Evolutionary conservation across 35 echinoderm and acorn worm genomes (phyloP).

Genomic region (Acanthaster planci): DNA sequence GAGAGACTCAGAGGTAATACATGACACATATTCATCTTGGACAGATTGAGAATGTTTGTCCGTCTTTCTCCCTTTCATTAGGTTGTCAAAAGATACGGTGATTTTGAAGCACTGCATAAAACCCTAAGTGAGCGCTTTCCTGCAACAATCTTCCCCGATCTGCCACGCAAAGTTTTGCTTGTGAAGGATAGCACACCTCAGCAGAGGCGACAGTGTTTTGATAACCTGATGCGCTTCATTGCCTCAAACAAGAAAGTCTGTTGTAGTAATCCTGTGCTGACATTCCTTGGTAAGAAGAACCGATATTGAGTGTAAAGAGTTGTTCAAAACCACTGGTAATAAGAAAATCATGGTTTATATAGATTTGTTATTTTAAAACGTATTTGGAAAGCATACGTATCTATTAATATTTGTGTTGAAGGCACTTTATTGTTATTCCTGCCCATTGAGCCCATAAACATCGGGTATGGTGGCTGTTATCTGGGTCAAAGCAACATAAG

Average conservation of each 20-base stretch:
- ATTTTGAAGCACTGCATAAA: conserved; percentile 91
- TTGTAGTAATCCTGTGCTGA: conserved; percentile 43
- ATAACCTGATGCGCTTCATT: conserved; percentile 75
- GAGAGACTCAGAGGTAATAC: not conserved
- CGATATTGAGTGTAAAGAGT: too few relatives aligned
- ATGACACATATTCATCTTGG: not conserved
- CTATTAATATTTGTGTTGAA: too few relatives aligned
- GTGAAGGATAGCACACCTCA: conserved; percentile 66
- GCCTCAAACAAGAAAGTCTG: conserved; percentile 61
- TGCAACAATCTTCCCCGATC: conserved; percentile 84
- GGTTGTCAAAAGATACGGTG: conserved; percentile 74
- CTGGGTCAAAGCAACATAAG: too few relatives aligned
- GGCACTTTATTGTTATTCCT: too few relatives aligned
- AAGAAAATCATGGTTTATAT: too few relatives aligned
- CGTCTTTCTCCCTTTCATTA: conserved; percentile 11
- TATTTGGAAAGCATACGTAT: too few relatives aligned
- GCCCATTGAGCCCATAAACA: too few relatives aligned
- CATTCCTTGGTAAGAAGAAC: conserved; percentile 72
- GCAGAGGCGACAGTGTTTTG: conserved; percentile 60
- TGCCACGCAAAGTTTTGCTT: conserved; percentile 79
- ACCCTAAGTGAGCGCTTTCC: conserved; percentile 79
- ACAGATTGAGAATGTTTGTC: not conserved
- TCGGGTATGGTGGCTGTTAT: too few relatives aligned
- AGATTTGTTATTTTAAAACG: too few relatives aligned
- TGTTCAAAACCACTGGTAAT: too few relatives aligned